Percentiles rank a stretch among this genome's conserved stretches.
Evolutionary conservation across 1,140 invertebrate species (phyloP).

Genomic region (Conus betulinus): DNA sequence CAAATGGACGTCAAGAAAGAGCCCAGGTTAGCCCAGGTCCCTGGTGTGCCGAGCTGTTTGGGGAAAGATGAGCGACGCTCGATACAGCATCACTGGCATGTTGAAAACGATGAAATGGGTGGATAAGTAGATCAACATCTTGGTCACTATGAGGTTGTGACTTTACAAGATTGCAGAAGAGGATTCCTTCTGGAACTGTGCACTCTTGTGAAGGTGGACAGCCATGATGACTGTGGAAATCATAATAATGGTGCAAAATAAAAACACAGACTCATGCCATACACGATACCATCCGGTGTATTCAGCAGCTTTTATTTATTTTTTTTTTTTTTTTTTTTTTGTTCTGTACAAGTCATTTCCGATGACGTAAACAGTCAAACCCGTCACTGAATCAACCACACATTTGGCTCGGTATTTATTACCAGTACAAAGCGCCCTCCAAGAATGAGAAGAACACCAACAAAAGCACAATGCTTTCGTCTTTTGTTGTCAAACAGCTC

Average conservation of each 20-base stretch:
- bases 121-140: constrained; percentile 10
- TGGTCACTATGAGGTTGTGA: not conserved
- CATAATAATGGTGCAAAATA: not conserved
- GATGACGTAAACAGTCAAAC: too few relatives aligned
- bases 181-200: not conserved
- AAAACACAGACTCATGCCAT: too few relatives aligned
- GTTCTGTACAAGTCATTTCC: too few relatives aligned
- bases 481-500: not conserved
- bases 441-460: not conserved
- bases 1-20: not conserved
- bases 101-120: not conserved
- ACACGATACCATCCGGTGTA: too few relatives aligned
- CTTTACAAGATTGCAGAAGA: not conserved
- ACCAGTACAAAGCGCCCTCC: not conserved
- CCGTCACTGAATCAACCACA: too few relatives aligned
- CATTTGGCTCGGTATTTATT: not conserved
- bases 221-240: not conserved
- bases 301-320: too few relatives aligned
- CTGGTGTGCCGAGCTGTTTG: not conserved
- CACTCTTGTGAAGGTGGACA: not conserved
- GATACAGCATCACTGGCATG: not conserved
- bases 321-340: too few relatives aligned
- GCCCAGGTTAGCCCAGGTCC: not conserved
- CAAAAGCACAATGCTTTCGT: not conserved
- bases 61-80: not conserved